Evolutionary conservation across 2,797 vertebrate species (phyloP), one percentile per base, ranked within the genome.

Genomic region (Sphenodon punctatus): DNA sequence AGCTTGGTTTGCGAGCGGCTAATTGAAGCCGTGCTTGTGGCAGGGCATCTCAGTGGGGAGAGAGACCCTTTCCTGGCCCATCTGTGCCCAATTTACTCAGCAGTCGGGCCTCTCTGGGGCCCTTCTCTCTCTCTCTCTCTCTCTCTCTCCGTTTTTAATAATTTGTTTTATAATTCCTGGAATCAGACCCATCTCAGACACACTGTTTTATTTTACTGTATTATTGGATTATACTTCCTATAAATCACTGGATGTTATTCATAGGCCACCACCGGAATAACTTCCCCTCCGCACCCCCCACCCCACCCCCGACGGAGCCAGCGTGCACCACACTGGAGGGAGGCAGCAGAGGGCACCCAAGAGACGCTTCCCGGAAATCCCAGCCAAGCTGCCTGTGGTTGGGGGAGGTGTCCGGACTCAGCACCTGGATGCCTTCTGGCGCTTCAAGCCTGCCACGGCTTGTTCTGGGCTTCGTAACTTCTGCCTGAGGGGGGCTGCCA

Each of bases 141-240:
- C 66, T 66, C 42, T 83, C 82, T 85, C 95, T 95, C 96, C 94
- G 94, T 96, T 96, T 96, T 94, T 85, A 96, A 97, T 98, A 98
- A 98, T 97, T 98, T 98, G 97, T 97, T 98, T 98, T 98, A 97
- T 97, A 96, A 98, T 99, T 98, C 97, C 95, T 96, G 95, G 97
- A 98, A 99, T 98, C 97, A 97, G 97, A 97, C 97, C 97, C 97
- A 97, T 97, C 96, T 96, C 96, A 97, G 94, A 94, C 96, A 95
- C 96, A 95, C 86, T 95, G 96, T 96, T 96, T 95, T 94, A 94
- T 95, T 96, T 98, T 98, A 97, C 97, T 97, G 96, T 97, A 97
- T 98, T 98, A 98, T 98, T 99, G 97, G 98, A 98, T 99, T 98
- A 98, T 98, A 97, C 97, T 97, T 98, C 95, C 96, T 97, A 97